Evolutionary conservation across 2,113 vertebrate genomes (phyloP).

Genomic region (Poeciliopsis turrubarensis): DNA sequence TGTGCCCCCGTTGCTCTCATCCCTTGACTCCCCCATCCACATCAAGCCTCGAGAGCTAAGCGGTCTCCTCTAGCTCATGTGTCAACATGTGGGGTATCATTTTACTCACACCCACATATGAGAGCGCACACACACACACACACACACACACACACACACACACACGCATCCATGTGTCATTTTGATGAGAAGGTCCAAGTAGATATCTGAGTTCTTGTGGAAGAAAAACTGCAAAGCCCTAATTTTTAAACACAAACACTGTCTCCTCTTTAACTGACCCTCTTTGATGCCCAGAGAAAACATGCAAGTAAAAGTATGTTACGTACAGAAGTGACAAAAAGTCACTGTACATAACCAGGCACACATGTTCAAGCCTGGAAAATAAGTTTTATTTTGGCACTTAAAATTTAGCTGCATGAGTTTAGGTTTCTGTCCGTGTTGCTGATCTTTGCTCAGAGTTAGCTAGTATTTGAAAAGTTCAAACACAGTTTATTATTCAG

Average conservation of each 20-base stretch:
- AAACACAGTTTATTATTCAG: neutral
- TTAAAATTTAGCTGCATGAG: neutral
- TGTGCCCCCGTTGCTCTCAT: slow-evolving; percentile 80
- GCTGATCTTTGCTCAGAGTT: neutral
- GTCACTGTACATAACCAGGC: too few species aligned
- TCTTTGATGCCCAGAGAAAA: slow-evolving; percentile 16
- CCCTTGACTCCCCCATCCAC: slow-evolving; percentile 75
- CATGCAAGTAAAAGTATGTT: neutral
- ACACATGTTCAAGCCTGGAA: neutral
- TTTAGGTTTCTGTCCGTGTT: neutral
- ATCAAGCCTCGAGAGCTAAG: slow-evolving; percentile 70
- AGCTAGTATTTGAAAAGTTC: neutral
- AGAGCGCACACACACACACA: slow-evolving; percentile 10
- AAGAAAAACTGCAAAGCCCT: neutral
- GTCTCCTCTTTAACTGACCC: neutral
- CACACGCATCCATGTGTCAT: slow-evolving; percentile 37
- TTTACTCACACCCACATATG: slow-evolving; percentile 65
- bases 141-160: slow-evolving; percentile 18
- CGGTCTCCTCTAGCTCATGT: slow-evolving; percentile 80
- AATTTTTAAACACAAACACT: neutral
- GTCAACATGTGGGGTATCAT: slow-evolving; percentile 83
- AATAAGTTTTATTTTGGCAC: neutral
- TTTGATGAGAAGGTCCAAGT: slow-evolving; percentile 56
- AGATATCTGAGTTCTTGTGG: slow-evolving; percentile 35
- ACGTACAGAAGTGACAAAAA: neutral